A percentile compares a stretch with the other conserved stretches of the same genome.
Evolutionary conservation across 2,888 invertebrate genomes (phyloP).

Genomic region (Tyria jacobaeae): DNA sequence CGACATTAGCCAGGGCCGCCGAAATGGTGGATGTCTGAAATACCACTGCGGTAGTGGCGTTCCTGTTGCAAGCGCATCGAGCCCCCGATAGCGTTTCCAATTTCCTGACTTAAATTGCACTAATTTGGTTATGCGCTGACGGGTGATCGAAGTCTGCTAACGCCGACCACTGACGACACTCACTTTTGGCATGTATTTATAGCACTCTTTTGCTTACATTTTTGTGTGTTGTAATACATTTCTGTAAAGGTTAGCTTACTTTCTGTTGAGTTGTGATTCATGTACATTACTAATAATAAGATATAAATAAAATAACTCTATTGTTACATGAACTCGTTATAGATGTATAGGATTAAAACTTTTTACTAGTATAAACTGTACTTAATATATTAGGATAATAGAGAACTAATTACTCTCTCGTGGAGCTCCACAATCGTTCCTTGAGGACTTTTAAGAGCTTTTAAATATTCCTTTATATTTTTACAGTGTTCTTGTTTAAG

Average conservation of each 20-base stretch:
- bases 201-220: slow-evolving; percentile 34
- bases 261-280: not conserved
- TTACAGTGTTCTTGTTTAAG: slow-evolving; percentile 24
- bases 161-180: slow-evolving; percentile 64
- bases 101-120: slow-evolving; percentile 86
- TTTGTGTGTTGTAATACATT: not conserved
- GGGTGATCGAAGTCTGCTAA: slow-evolving; percentile 78
- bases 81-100: slow-evolving; percentile 84
- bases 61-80: slow-evolving; percentile 75
- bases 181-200: slow-evolving; percentile 51
- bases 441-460: slow-evolving; percentile 58
- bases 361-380: slow-evolving; percentile 8
- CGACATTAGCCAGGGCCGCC: slow-evolving; percentile 79
- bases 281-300: not conserved
- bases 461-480: slow-evolving; percentile 34
- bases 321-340: slow-evolving; percentile 3
- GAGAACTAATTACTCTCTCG: slow-evolving; percentile 78
- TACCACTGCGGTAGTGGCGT: slow-evolving; percentile 76
- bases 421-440: slow-evolving; percentile 74
- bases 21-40: slow-evolving; percentile 83
- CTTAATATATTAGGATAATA: slow-evolving; percentile 76
- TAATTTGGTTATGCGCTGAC: slow-evolving; percentile 85
- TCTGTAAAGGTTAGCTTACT: not conserved
- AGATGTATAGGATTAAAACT: slow-evolving; percentile 4
- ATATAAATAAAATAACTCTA: not conserved